Evolutionary conservation across 2,113 vertebrate genomes (phyloP).

Genomic region (Acanthochromis polyacanthus): DNA sequence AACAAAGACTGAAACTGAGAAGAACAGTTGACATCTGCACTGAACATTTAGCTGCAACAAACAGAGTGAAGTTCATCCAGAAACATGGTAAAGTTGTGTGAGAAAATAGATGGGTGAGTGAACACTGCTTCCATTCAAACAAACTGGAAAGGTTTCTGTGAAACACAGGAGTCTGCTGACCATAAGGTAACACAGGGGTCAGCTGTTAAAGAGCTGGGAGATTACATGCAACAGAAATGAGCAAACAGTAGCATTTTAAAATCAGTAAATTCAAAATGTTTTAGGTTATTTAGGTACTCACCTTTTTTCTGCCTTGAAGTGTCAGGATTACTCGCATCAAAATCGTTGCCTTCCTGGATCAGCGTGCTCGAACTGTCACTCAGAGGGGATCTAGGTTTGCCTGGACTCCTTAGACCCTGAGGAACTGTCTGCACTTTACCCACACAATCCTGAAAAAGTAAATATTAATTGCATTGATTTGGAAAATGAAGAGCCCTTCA

Average conservation of each 20-base stretch:
- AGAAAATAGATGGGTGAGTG: conserved; percentile 35
- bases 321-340: conserved; percentile 80
- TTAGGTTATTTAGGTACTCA: conserved; percentile 45
- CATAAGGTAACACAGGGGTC: neutral
- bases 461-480: neutral
- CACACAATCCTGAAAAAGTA: conserved; percentile 82
- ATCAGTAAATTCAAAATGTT: neutral
- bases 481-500: no score
- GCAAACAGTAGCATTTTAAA: neutral
- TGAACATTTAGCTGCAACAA: neutral
- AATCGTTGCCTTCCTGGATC: conserved; percentile 87
- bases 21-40: neutral
- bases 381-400: conserved; percentile 88
- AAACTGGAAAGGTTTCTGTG: conserved; percentile 3
- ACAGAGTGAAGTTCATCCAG: neutral
- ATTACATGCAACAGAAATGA: neutral
- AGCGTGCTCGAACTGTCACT: conserved; percentile 88
- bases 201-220: neutral
- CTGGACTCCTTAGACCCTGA: conserved; percentile 84
- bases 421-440: conserved; percentile 84
- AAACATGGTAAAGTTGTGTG: conserved; percentile 43
- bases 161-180: conserved; percentile 44
- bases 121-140: conserved; percentile 53
- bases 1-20: neutral
- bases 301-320: conserved; percentile 85